phyloP scores from a whole-genome alignment of 1,140 invertebrate genomes.

The Antheraea pernyi region DNA sequence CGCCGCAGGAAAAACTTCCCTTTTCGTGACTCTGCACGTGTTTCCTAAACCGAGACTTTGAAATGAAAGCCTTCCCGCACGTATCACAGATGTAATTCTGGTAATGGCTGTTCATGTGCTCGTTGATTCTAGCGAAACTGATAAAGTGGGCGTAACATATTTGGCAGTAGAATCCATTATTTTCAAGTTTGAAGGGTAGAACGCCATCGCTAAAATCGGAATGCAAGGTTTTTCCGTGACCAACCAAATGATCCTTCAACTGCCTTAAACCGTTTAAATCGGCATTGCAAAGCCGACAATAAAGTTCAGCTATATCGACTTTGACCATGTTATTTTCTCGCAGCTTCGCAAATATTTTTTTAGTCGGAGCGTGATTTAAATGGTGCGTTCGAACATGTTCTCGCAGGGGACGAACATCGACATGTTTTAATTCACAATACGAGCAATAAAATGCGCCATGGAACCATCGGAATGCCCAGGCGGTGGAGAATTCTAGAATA shows the following conservation, averaged over 20 bases:
- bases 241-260: conserved; percentile 53
- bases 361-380: conserved; percentile 44
- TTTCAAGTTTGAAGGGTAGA: conserved; percentile 58
- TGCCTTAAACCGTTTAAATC: conserved; percentile 38
- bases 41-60: conserved; percentile 78
- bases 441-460: conserved; percentile 62
- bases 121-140: conserved; percentile 58
- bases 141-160: conserved; percentile 45
- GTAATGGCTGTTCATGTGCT: conserved; percentile 73
- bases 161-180: conserved; percentile 51
- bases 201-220: conserved; percentile 58
- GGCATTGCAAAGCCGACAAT: conserved; percentile 64
- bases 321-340: conserved; percentile 75
- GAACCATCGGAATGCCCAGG: conserved; percentile 68
- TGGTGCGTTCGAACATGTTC: conserved; percentile 49
- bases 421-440: conserved; percentile 59
- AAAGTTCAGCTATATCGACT: conserved; percentile 54
- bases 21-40: conserved; percentile 80
- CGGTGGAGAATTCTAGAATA: conserved; percentile 62
- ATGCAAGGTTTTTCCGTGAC: conserved; percentile 44
- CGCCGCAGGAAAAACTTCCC: conserved; percentile 85
- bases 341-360: conserved; percentile 62
- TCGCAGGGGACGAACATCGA: conserved; percentile 44
- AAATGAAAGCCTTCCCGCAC: conserved; percentile 83
- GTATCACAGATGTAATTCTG: conserved; percentile 81